These are phyloP conservation scores for Amphipoea oculea DNA, from an alignment of 2,888 invertebrate species.

Conservation along the genomic window DNA sequence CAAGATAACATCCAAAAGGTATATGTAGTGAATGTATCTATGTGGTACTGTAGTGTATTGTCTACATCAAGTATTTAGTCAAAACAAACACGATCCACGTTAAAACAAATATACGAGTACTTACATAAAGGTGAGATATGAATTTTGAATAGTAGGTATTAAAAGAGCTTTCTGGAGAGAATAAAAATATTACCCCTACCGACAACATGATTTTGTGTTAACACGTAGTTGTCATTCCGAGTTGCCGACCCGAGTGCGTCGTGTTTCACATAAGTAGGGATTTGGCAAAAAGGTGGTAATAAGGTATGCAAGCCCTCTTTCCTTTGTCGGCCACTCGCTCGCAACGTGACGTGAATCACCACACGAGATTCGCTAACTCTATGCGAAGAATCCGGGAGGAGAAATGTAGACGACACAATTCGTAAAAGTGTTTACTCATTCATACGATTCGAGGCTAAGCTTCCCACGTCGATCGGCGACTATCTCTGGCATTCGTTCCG, in stretches of 20 bases:
- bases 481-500: conserved; percentile 70
- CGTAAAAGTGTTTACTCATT: conserved; percentile 82
- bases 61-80: conserved; percentile 26
- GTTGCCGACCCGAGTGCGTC: conserved; percentile 82
- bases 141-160: conserved; percentile 53
- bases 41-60: neutral
- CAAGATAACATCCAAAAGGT: neutral
- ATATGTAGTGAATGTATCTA: neutral
- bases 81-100: conserved; percentile 42
- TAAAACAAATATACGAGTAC: conserved; percentile 26
- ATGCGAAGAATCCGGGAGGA: conserved; percentile 80
- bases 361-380: conserved; percentile 83
- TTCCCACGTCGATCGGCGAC: conserved; percentile 69
- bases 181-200: conserved; percentile 68
- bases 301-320: conserved; percentile 90
- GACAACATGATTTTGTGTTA: conserved; percentile 72
- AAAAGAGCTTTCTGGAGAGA: conserved; percentile 55
- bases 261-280: conserved; percentile 88
- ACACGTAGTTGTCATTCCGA: conserved; percentile 85
- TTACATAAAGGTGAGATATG: conserved; percentile 32
- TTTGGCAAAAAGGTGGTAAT: conserved; percentile 89
- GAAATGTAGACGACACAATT: conserved; percentile 81
- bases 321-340: conserved; percentile 90
- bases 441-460: conserved; percentile 73
- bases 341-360: conserved; percentile 88